Evolutionary conservation across 2,797 vertebrate species (phyloP), one percentile per base, ranked within the genome.

Genomic region (Anguilla anguilla): DNA sequence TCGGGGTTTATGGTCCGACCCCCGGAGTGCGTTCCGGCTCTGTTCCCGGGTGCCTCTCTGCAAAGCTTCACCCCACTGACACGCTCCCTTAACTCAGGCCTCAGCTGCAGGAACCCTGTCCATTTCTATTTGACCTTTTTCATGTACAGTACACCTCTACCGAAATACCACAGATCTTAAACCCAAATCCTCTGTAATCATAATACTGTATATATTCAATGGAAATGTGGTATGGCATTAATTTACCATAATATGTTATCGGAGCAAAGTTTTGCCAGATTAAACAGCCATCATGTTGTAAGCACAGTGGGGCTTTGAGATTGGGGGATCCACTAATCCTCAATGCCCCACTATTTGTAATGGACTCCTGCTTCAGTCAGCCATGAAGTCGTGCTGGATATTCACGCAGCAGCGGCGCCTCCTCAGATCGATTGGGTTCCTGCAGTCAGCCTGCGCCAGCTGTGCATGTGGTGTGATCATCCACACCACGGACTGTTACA

Each of bases 371-470:
- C 25, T 28, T 67, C 64, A 67, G 22, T 67, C n/a, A n/a, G 64
- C 64, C 19, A 28, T n/a, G 64, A n/a, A 2, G 64, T 67, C 1
- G 9, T n/a, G 10, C 64, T n/a, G 64, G n/a, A n/a, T 28, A 67
- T 67, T 67, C 25, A 9, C 25, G n/a, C 25, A 7, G 11, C 25
- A 28, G 64, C 6, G 25, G 64, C 25, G 64, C 64, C 64, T 28
- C 25, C 64, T n/a, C 64, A 67, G 64, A 67, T 28, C n/a, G 64
- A 67, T 67, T 28, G 64, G 64, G 88, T 88, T 72, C 84, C 59
- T 88, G 64, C 64, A 67, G 59, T 67, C 31, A 35, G 84, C 61
- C 28, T 39, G 84, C 6, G 51, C 64, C 64, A 67, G 64, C 64
- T 67, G 64, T 67, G 64, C 64, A 28, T n/a, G 61, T n/a, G 22